Evolutionary conservation across 2,888 invertebrate genomes (phyloP), one percentile per base, ranked within the genome.

Genomic region (Bellardia pandia): DNA sequence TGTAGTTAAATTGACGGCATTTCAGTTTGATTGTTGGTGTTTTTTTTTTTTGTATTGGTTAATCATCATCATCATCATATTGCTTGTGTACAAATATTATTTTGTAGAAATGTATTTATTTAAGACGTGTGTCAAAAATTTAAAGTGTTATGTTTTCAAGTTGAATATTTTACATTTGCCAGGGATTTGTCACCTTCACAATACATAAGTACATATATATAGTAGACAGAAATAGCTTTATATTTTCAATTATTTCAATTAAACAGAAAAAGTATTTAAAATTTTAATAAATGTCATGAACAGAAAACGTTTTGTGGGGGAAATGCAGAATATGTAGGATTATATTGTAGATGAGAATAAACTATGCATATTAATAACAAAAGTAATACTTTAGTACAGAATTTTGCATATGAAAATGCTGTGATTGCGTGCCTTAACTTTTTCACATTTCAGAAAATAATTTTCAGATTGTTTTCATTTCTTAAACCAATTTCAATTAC

Each of bases 111-210:
- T 45, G 11, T 45, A 45, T 60, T 37, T 68, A n/a, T 64, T 68
- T 53, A 13, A 42, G 48, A 68, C 53, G 14, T 48, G 56, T 75
- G 86, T 87, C 86, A 87, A 80, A 84, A 78, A 62, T 69, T 62
- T 80, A 64, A 87, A 87, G 86, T 87, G 86, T 84, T 87, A 42
- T 81, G 77, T 69, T 87, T 45, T 45, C 30, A 77, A 64, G 77
- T 77, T 56, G 81, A 81, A 87, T 78, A 84, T 87, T 69, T 81
- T 84, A 84, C 86, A 87, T 84, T 84, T 86, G 86, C 69, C 40
- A 56, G 13, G 40, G 72, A 56, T 74, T 48, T 84, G 86, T 74
- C 86, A 84, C 6, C 42, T 30, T 66, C 68, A 45, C 23, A 58
- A 78, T n/a, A 23, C 23, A 23, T 23, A 23, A 0, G 23, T 23